These are phyloP conservation scores for Apeltes quadracus DNA, from an alignment of 2,113 vertebrate species.

Conservation along the genomic window DNA sequence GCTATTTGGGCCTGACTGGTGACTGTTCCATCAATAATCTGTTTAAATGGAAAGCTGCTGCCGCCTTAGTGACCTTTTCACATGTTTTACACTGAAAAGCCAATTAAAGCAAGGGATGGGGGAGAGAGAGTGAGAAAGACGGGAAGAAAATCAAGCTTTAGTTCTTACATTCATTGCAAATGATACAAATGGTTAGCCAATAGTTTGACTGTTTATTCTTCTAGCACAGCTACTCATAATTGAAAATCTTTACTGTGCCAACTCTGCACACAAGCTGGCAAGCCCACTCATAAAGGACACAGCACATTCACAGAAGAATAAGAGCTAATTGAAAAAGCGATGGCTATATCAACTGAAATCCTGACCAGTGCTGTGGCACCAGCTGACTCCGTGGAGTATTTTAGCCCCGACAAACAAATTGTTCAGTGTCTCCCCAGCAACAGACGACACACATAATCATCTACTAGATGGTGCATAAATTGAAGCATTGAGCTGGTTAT, in stretches of 20 bases:
- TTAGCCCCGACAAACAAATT: not conserved
- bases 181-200: slow-evolving; percentile 69
- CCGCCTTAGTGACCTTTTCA: slow-evolving; percentile 57
- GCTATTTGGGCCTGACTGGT: slow-evolving; percentile 66
- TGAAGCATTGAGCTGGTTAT: not conserved
- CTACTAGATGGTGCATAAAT: not conserved
- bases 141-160: slow-evolving; percentile 33
- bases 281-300: not conserved
- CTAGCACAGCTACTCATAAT: slow-evolving; percentile 59
- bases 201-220: slow-evolving; percentile 50
- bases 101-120: slow-evolving; percentile 68
- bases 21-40: slow-evolving; percentile 74
- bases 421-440: not conserved
- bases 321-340: slow-evolving; percentile 6
- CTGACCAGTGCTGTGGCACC: not conserved
- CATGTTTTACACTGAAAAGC: slow-evolving; percentile 62
- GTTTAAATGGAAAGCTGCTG: slow-evolving; percentile 66
- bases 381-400: not conserved
- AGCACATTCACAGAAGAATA: slow-evolving; percentile 4
- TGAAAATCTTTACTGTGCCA: slow-evolving; percentile 54
- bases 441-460: not conserved
- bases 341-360: not conserved
- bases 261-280: slow-evolving; percentile 23
- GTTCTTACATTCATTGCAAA: slow-evolving; percentile 71
- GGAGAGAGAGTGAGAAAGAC: slow-evolving; percentile 9